phyloP scores from a whole-genome alignment of 2,797 vertebrate genomes.

The Bovichtus variegatus region DNA sequence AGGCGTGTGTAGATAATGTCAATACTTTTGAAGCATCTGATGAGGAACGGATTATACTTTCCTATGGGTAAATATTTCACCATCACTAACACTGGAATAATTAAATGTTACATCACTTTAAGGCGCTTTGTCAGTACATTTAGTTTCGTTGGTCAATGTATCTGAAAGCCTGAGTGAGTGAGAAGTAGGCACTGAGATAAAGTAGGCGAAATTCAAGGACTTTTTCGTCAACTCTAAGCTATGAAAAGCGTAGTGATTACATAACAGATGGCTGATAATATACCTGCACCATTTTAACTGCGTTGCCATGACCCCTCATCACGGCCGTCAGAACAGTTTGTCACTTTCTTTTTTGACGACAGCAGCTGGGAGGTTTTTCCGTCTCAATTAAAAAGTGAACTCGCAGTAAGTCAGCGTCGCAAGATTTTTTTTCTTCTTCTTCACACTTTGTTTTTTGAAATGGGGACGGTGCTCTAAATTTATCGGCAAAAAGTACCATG shows the following conservation, averaged over 20 bases:
- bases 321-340: not conserved
- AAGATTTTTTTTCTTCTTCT: not conserved
- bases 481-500: not conserved
- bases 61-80: not conserved
- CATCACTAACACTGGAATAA: conserved; percentile 11
- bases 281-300: not conserved
- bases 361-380: not conserved
- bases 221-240: not conserved
- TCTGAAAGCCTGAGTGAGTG: not conserved
- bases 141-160: conserved; percentile 2
- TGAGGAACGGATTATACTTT: not conserved
- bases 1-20: not conserved
- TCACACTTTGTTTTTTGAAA: not conserved
- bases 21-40: conserved; percentile 20
- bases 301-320: conserved; percentile 33
- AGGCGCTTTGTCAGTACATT: not conserved
- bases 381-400: not conserved
- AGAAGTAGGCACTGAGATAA: not conserved
- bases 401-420: not conserved
- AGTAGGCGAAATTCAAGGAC: not conserved
- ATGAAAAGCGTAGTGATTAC: not conserved
- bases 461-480: not conserved
- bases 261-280: not conserved
- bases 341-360: conserved; percentile 4
- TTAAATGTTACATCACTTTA: not conserved